These are phyloP conservation scores for Dermochelys coriacea DNA, from an alignment of 2,797 vertebrate genomes.

Conservation along the genomic window DNA sequence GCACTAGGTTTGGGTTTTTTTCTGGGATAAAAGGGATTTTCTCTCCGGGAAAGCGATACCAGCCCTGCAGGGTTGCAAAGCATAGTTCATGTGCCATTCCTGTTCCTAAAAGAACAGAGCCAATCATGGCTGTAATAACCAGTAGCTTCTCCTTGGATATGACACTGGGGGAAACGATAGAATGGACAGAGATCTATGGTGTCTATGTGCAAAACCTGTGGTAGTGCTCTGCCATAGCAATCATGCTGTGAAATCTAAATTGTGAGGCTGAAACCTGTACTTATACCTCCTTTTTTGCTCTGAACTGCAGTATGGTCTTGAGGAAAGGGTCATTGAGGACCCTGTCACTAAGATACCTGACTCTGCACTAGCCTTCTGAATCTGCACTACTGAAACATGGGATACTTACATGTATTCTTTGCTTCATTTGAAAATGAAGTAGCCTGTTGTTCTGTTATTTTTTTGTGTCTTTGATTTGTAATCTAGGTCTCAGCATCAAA, in stretches of 20 bases:
- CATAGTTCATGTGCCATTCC: neutral
- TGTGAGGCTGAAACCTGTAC: neutral
- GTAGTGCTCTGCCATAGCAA: neutral
- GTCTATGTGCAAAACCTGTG: neutral
- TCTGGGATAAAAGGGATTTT: neutral
- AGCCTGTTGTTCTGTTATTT: neutral
- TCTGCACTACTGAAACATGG: neutral
- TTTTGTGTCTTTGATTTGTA: neutral
- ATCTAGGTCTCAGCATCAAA: rapidly evolving
- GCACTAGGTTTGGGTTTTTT: neutral
- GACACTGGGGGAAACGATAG: neutral
- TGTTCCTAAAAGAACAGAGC: neutral
- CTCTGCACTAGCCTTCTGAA: rapidly evolving
- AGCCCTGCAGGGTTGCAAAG: neutral
- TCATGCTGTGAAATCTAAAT: neutral
- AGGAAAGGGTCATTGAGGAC: neutral
- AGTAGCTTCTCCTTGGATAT: neutral
- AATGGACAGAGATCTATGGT: neutral
- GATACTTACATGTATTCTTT: neutral
- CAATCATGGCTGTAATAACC: neutral
- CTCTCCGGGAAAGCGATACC: neutral
- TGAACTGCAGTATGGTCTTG: neutral
- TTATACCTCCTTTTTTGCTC: neutral
- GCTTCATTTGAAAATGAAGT: neutral
- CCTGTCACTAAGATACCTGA: neutral